Percentiles rank a stretch among this genome's conserved stretches.
phyloP scores from a whole-genome alignment of 35 echinoderm and acorn worm genomes.

The Chiridota heheva region DNA sequence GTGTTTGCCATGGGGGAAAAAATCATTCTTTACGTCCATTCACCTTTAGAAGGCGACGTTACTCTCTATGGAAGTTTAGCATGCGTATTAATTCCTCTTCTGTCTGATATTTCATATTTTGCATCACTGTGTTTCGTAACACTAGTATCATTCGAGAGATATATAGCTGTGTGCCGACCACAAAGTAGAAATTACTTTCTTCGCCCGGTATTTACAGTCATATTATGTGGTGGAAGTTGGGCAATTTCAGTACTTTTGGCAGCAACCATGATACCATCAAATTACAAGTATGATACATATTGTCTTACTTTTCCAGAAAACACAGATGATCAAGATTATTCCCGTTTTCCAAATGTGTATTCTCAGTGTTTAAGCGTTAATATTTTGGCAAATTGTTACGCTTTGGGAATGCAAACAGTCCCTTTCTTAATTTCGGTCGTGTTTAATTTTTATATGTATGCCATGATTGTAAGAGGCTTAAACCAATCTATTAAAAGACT shows the following conservation, averaged over 20 bases:
- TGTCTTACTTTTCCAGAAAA: constrained; percentile 61
- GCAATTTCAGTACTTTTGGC: constrained; percentile 53
- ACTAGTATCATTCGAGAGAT: constrained; percentile 79
- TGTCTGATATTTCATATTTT: constrained; percentile 75
- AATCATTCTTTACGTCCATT: constrained; percentile 51
- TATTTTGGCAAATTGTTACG: constrained; percentile 38
- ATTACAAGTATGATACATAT: constrained; percentile 1
- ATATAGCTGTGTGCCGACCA: constrained; percentile 76
- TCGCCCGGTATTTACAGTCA: constrained; percentile 31
- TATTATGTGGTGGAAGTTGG: constrained; percentile 49
- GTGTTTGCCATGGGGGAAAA: constrained; percentile 68
- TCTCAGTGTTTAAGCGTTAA: constrained; percentile 16
- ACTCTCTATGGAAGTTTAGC: constrained; percentile 56
- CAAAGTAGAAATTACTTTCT: constrained; percentile 51
- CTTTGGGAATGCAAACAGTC: constrained; percentile 67
- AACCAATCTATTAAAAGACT: constrained; percentile 63
- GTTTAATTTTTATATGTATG: constrained; percentile 66
- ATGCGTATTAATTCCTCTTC: constrained; percentile 59
- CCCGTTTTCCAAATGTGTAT: constrained; percentile 41
- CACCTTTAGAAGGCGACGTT: constrained; percentile 50
- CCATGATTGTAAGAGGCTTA: constrained; percentile 67
- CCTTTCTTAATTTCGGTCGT: constrained; percentile 69
- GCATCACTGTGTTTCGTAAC: constrained; percentile 86
- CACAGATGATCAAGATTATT: constrained; percentile 24
- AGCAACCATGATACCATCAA: constrained; percentile 56